Percentiles rank a stretch among this genome's conserved stretches.
These are phyloP conservation scores for Otus sunia DNA, from an alignment of 2,113 vertebrate genomes.

Conservation along the genomic window DNA sequence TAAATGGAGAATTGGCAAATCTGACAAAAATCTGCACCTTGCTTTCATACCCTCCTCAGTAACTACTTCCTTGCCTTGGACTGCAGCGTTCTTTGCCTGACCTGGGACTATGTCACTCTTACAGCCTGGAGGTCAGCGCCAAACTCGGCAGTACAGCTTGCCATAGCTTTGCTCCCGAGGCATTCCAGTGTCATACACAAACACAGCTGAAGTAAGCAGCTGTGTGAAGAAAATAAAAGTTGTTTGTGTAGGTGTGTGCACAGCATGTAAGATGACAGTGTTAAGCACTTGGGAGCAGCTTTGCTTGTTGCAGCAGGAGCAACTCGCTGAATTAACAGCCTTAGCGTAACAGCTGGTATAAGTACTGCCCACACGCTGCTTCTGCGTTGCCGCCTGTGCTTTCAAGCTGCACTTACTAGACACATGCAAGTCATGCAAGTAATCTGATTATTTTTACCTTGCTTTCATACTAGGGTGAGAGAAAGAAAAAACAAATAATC, in stretches of 20 bases:
- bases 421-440: constrained; percentile 78
- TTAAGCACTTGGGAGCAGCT: constrained; percentile 35
- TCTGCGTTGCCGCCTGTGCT: neutral
- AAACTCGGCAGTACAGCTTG: neutral
- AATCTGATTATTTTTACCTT: constrained; percentile 83
- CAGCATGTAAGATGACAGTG: neutral
- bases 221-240: neutral
- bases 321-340: neutral
- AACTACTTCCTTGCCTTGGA: neutral
- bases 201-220: neutral
- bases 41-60: neutral
- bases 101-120: neutral
- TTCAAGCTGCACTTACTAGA: constrained; percentile 45
- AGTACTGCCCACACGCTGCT: neutral
- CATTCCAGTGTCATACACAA: neutral
- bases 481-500: constrained; percentile 35
- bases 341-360: neutral
- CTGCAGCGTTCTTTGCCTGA: neutral
- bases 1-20: neutral
- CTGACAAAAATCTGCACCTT: neutral
- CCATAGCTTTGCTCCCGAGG: neutral
- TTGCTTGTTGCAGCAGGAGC: constrained; percentile 22
- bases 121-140: neutral
- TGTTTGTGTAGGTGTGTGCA: neutral
- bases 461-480: constrained; percentile 85